Evolutionary conservation across 2,888 invertebrate species (phyloP), one percentile per base, ranked within the genome.

Genomic region (Caenorhabditis auriculariae): DNA sequence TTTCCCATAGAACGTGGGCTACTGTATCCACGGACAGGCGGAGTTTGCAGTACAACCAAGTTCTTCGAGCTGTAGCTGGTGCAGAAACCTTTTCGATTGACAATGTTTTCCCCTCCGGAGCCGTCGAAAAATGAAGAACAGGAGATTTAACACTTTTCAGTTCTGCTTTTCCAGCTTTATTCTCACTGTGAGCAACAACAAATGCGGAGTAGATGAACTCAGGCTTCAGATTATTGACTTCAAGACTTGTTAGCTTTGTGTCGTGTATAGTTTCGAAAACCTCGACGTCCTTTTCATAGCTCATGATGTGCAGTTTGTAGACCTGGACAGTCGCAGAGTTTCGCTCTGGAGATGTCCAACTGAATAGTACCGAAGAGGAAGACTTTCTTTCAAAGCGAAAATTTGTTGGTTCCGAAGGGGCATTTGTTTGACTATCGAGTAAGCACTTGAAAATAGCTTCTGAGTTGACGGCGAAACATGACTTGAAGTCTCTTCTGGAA

Each of bases 391-490:
- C 32, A 3, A 68, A 38, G 27, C 24, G 9, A 1, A 68, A 39
- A 17, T 67, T 44, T 0, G 42, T 51, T 7, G 80, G 81, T 12
- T 52, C 53, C 2, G 74, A 56, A 0, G 80, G 81, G 27, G 59
- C 57, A 29, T 42, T 43, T 23, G 28, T 27, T 54, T 77, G 76
- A 26, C 78, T 74, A 1, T 52, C 52, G 17, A 45, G 38, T 12
- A 76, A 55, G 52, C 80, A 80, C 7, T 38, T 37, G 54, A 71
- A 80, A 49, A 81, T 73, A 24, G 69, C 27, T 1, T 43, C 51
- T 7, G 74, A 42, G 43, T 81, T 81, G 37, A 75, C 39, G 23
- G 69, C 62, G 27, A 78, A 60, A 47, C 81, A 81, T 0, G 70
- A 61, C 44, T 71, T 53, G 44, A 67, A 76, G 4, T 35, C 32